These are phyloP conservation scores for Lithophane socia DNA, from an alignment of 2,888 invertebrate genomes.

Conservation along the genomic window DNA sequence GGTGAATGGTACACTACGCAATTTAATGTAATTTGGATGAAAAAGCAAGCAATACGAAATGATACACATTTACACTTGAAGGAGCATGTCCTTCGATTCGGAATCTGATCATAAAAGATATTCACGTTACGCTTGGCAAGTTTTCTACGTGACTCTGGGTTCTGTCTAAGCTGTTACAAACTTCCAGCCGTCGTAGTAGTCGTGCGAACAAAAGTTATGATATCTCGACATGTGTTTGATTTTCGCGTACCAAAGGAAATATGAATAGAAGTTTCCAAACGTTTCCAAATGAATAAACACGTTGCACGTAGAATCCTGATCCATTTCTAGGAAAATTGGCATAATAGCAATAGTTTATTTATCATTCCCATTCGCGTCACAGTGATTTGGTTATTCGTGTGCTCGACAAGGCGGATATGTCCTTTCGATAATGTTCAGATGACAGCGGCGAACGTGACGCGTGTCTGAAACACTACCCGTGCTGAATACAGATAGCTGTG, in stretches of 20 bases:
- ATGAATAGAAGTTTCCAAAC: conserved; percentile 30
- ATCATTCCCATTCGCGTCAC: conserved; percentile 51
- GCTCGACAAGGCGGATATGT: conserved; percentile 52
- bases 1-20: conserved; percentile 15
- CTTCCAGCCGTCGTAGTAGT: conserved; percentile 26
- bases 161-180: conserved; percentile 40
- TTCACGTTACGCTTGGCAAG: conserved; percentile 62
- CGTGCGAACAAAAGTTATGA: conserved; percentile 46
- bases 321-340: conserved; percentile 44
- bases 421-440: conserved; percentile 59
- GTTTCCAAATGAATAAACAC: conserved; percentile 33
- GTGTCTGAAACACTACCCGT: conserved; percentile 71
- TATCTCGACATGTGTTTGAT: conserved; percentile 34
- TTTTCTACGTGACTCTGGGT: conserved; percentile 61
- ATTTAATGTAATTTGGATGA: conserved; percentile 40
- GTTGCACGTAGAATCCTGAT: conserved; percentile 16
- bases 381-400: conserved; percentile 47
- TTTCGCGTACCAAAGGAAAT: conserved; percentile 40
- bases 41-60: conserved; percentile 41
- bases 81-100: conserved; percentile 59
- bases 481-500: conserved; percentile 71
- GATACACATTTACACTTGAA: conserved; percentile 53
- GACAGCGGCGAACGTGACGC: conserved; percentile 63
- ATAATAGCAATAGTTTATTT: conserved; percentile 37
- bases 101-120: conserved; percentile 56